phyloP scores from a whole-genome alignment of 2,113 vertebrate species.

The Gopherus evgoodei region DNA sequence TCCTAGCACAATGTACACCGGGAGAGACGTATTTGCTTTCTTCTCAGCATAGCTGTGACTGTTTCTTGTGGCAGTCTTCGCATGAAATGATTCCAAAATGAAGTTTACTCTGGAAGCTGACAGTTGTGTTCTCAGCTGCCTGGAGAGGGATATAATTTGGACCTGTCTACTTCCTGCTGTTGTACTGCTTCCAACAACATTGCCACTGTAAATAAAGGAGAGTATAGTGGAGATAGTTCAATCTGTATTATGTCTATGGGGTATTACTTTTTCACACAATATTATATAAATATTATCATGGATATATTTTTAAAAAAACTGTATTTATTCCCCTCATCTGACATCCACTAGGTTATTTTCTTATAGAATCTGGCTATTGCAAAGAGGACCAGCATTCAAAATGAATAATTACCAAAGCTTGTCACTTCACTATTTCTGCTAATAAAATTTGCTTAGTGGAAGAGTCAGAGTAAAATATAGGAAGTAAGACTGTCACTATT shows the following conservation, averaged over 20 bases:
- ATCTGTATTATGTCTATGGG: conserved; percentile 4
- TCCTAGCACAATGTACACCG: neutral
- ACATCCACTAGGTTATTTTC: neutral
- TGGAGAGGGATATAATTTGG: conserved; percentile 7
- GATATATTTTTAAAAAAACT: neutral
- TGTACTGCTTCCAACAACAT: conserved; percentile 22
- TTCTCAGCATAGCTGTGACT: neutral
- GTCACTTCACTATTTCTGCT: neutral
- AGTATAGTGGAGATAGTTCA: neutral
- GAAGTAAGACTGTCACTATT: neutral
- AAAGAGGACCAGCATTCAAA: neutral
- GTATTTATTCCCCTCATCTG: neutral
- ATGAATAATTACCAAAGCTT: neutral
- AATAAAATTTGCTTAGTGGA: neutral
- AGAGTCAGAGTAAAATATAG: neutral
- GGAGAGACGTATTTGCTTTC: conserved; percentile 17
- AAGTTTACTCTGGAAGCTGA: conserved; percentile 33
- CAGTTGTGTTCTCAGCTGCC: neutral
- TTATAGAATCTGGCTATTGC: neutral
- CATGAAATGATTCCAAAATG: conserved; percentile 35
- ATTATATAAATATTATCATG: neutral
- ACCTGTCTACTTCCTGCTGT: neutral
- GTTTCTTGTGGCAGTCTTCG: conserved; percentile 16
- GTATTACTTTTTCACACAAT: conserved; percentile 15
- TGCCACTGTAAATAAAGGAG: conserved; percentile 4